Base-by-base conservation (phyloP, 1,140 invertebrate species). In the Tyrophagus putrescentiae region DNA sequence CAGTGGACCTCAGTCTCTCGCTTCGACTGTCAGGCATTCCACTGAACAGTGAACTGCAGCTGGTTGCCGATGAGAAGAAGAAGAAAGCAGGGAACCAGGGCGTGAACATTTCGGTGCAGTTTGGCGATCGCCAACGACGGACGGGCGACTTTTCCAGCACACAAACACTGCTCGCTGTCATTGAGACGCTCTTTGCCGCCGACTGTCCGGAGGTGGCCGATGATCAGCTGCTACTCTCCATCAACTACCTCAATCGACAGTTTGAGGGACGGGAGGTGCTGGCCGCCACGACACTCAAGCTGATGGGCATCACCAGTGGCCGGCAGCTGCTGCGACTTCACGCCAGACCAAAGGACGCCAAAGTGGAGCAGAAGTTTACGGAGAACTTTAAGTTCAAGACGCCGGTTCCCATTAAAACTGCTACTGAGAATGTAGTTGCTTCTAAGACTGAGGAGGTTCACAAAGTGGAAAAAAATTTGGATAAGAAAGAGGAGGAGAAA, bases 331-430 rank as follows among this genome's bases (percentile, higher is more conserved):
- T 57, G 13, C 32, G 56, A 54, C 18, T 57, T 27, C n/a, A 39
- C 28, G 27, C 42, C 28, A 23, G 56, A 4, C 48, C 48, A 21
- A n/a, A 7, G 2, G 56, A 34, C 1, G 16, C 16, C n/a, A 56
- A 42, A 41, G 13, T 11, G 21, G 32, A 1, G 28, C 56, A 57
- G 28, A 41, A 34, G 44, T 57, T 42, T 57, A 41, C 44, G 3
- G 56, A 57, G 31, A 39, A 34, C n/a, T 27, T 57, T 41, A 56
- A 44, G 13, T 57, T 57, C n/a, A 57, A 57, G 29, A 57, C 39
- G 18, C 11, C 31, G n/a, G n/a, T n/a, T n/a, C n/a, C n/a, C n/a
- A n/a, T n/a, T n/a, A n/a, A n/a, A n/a, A n/a, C n/a, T n/a, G n/a
- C n/a, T n/a, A n/a, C n/a, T n/a, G n/a, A n/a, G n/a, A n/a, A n/a